phyloP scores from a whole-genome alignment of 2,797 vertebrate species.

The Sebastes elongatus region DNA sequence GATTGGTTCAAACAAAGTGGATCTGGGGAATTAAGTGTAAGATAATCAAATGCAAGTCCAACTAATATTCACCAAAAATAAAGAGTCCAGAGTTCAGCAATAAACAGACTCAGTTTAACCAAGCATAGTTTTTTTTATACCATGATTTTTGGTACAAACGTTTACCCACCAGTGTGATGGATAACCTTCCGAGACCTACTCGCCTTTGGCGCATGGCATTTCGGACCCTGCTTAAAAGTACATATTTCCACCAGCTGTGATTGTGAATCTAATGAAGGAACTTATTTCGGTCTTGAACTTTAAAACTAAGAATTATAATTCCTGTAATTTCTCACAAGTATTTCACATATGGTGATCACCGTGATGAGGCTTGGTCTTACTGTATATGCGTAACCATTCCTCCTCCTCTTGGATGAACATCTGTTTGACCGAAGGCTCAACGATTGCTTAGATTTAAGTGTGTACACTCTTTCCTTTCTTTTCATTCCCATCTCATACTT shows the following conservation, averaged over 20 bases:
- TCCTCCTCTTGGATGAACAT: background rate
- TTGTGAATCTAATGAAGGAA: background rate
- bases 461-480: background rate
- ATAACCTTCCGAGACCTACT: too few relatives aligned
- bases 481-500: constrained; percentile 1
- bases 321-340: background rate
- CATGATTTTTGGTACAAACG: too few relatives aligned
- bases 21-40: too few relatives aligned
- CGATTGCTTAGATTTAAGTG: background rate
- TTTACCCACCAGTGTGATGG: too few relatives aligned
- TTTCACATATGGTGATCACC: background rate
- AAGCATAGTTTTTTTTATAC: too few relatives aligned
- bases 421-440: background rate
- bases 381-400: background rate
- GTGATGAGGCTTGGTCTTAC: background rate
- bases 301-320: background rate
- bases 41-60: too few relatives aligned
- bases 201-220: too few relatives aligned
- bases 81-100: too few relatives aligned
- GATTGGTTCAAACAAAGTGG: too few relatives aligned
- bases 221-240: background rate
- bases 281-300: background rate
- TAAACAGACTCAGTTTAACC: too few relatives aligned
- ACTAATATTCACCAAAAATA: too few relatives aligned
- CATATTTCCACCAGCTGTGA: background rate